Evolutionary conservation across 2,113 vertebrate genomes (phyloP).

Genomic region (Enhydra lutris): DNA sequence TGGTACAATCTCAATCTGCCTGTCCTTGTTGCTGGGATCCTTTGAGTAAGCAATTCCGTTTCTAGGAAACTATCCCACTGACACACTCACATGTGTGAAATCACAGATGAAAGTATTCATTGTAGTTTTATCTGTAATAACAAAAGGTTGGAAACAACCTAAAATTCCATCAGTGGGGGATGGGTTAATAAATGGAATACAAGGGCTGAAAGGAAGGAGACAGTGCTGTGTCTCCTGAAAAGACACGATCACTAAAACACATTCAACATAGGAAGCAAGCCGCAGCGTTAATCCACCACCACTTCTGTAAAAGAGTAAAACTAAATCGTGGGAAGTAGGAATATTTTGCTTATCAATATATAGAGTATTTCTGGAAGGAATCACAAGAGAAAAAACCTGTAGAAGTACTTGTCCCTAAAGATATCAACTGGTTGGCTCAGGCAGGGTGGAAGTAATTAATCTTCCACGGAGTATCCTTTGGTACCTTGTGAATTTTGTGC

Average conservation of each 20-base stretch:
- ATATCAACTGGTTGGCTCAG: neutral
- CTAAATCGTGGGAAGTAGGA: neutral
- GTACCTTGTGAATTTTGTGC: neutral
- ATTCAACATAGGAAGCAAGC: neutral
- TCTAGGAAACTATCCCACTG: slow-evolving; percentile 52
- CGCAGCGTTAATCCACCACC: neutral
- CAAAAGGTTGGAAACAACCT: slow-evolving; percentile 69
- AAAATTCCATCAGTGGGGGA: slow-evolving; percentile 53
- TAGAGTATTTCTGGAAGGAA: slow-evolving; percentile 22
- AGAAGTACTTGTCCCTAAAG: neutral
- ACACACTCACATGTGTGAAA: slow-evolving; percentile 37
- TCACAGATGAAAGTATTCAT: slow-evolving; percentile 62
- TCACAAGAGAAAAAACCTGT: neutral
- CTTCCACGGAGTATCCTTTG: neutral
- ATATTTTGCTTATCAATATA: neutral
- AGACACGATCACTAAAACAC: neutral
- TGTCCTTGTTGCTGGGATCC: neutral
- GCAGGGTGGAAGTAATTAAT: neutral
- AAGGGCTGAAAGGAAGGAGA: slow-evolving; percentile 4
- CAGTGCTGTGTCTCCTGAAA: neutral
- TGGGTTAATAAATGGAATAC: slow-evolving; percentile 15
- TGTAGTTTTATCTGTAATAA: slow-evolving; percentile 54
- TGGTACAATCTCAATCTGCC: neutral
- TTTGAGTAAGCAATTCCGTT: slow-evolving; percentile 49
- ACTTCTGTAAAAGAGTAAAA: neutral